phyloP scores from a whole-genome alignment of 2,113 vertebrate genomes.

The Eptesicus fuscus region DNA sequence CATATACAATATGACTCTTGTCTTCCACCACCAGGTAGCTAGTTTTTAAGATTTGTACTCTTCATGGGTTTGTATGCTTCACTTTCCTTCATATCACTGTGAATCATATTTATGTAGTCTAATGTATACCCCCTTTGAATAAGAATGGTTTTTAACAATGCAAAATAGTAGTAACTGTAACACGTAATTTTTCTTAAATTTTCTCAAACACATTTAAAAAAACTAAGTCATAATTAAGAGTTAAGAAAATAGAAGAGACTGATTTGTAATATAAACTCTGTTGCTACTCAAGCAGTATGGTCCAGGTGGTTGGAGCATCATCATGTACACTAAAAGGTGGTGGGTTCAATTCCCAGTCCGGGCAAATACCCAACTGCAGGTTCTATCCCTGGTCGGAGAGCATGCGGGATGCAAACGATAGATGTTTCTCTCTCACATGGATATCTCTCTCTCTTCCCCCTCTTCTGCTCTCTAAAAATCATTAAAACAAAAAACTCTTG shows the following conservation, averaged over 20 bases:
- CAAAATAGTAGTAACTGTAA: background rate
- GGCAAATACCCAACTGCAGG: background rate
- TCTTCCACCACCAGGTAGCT: background rate
- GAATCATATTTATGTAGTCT: background rate
- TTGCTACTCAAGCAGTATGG: background rate
- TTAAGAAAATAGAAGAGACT: background rate
- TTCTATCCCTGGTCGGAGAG: background rate
- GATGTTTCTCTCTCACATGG: background rate
- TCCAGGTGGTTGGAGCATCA: background rate
- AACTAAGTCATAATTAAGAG: background rate
- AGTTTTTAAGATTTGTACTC: background rate
- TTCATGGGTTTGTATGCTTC: background rate
- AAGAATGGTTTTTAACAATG: slow-evolving; percentile 1
- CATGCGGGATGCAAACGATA: background rate
- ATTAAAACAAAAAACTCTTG: background rate
- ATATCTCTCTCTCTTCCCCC: too few species aligned
- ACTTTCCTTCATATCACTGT: background rate
- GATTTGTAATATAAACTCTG: background rate
- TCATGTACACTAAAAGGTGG: background rate
- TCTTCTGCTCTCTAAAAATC: background rate
- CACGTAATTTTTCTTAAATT: background rate
- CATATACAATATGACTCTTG: background rate
- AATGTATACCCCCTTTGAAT: background rate
- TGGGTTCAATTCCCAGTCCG: background rate
- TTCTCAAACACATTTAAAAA: background rate